Percentiles rank a stretch among this genome's conserved stretches.
These are phyloP conservation scores for Nebria salina DNA, from an alignment of 2,888 invertebrate species.

Conservation along the genomic window DNA sequence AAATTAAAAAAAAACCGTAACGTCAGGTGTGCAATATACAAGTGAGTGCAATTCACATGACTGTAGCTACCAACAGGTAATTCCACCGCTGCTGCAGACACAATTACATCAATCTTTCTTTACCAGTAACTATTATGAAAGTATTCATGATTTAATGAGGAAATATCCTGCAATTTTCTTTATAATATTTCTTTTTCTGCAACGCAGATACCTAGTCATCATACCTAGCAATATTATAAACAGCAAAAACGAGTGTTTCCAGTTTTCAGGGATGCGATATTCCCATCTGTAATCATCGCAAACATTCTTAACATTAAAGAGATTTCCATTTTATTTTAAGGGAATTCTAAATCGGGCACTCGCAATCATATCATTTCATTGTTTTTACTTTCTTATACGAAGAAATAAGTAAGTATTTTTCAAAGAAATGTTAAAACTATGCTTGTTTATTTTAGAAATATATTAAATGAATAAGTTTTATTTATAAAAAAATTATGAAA, in stretches of 20 bases:
- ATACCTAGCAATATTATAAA: not conserved
- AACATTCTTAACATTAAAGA: too few species aligned
- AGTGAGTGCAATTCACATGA: not conserved
- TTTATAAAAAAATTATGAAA: too few species aligned
- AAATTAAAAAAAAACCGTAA: not conserved
- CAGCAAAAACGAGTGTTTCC: not conserved
- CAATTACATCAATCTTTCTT: conserved; percentile 1
- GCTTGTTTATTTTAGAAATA: too few species aligned
- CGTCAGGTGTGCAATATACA: not conserved
- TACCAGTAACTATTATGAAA: not conserved
- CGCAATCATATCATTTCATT: too few species aligned
- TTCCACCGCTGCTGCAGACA: not conserved
- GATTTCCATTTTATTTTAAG: too few species aligned
- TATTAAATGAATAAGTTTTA: too few species aligned
- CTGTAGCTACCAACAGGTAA: not conserved
- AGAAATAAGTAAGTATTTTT: too few species aligned
- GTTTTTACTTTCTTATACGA: too few species aligned
- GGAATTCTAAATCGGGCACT: too few species aligned
- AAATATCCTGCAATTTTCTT: conserved; percentile 1
- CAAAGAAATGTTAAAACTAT: too few species aligned
- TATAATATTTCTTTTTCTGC: not conserved
- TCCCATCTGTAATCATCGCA: too few species aligned
- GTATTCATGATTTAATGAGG: conserved; percentile 1
- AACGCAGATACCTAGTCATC: not conserved
- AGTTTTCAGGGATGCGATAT: not conserved